Percentiles rank a stretch among this genome's conserved stretches.
Conservation (phyloP, 1,140 invertebrate genomes). For the Macrotrachela quadricornifera region DNA sequence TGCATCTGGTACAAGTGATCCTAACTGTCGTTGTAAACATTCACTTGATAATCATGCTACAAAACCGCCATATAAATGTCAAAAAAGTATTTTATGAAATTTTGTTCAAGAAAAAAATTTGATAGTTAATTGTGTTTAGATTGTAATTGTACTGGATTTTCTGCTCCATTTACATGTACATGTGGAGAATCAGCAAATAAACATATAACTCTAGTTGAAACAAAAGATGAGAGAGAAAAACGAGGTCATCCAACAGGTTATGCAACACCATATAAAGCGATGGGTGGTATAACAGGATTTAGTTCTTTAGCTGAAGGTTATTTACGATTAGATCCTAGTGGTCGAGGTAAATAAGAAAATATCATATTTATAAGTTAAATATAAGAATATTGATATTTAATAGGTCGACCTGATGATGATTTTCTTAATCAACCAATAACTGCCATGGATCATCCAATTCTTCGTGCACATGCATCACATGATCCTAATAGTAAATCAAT, state of each 20-base stretch:
- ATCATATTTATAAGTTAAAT: background rate
- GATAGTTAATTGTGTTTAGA: too few relatives aligned
- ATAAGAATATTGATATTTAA: background rate
- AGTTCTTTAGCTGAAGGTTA: slow-evolving; percentile 29
- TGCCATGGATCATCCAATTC: slow-evolving; percentile 23
- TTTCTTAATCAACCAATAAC: slow-evolving; percentile 27
- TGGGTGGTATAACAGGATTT: slow-evolving; percentile 31
- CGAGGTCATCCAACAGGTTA: slow-evolving; percentile 24
- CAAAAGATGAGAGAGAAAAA: slow-evolving; percentile 21
- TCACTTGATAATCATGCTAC: slow-evolving; percentile 21
- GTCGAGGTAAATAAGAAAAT: slow-evolving; percentile 18
- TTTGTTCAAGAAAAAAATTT: too few relatives aligned
- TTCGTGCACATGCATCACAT: slow-evolving; percentile 21
- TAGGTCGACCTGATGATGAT: slow-evolving; percentile 22
- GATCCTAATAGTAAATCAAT: too few relatives aligned
- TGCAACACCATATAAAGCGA: slow-evolving; percentile 22
- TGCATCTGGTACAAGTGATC: slow-evolving; percentile 22
- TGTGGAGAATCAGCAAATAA: slow-evolving; percentile 20
- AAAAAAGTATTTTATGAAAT: too few relatives aligned
- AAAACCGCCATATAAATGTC: slow-evolving; percentile 14
- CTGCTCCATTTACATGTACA: slow-evolving; percentile 22
- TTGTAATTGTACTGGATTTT: too few relatives aligned
- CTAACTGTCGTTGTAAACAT: slow-evolving; percentile 29
- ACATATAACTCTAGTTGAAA: slow-evolving; percentile 26
- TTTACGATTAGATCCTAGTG: slow-evolving; percentile 28